phyloP scores from a whole-genome alignment of 2,888 invertebrate genomes.

The Aphrophora alni region DNA sequence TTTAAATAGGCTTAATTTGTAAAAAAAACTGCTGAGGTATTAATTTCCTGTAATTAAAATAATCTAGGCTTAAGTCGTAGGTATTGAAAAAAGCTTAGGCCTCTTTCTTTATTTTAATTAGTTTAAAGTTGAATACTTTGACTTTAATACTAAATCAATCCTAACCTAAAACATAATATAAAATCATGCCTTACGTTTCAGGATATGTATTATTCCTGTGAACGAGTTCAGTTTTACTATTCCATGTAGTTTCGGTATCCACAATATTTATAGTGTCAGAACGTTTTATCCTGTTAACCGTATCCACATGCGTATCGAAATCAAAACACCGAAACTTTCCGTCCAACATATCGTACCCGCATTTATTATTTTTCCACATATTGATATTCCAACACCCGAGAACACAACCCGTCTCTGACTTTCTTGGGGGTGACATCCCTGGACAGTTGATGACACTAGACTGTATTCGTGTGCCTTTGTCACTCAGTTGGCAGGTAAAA shows the following conservation, averaged over 20 bases:
- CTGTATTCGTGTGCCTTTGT: neutral
- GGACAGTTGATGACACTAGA: neutral
- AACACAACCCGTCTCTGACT: neutral
- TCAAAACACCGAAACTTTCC: neutral
- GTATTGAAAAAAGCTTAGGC: too few species aligned
- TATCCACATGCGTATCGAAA: neutral
- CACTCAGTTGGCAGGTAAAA: neutral
- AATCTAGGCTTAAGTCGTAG: too few species aligned
- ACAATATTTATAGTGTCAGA: neutral
- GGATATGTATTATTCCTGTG: neutral
- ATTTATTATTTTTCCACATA: neutral
- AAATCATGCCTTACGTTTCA: neutral
- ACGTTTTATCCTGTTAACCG: neutral
- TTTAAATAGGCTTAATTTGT: too few species aligned
- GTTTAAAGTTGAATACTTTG: too few species aligned
- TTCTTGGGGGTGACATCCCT: neutral
- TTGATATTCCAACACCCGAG: neutral
- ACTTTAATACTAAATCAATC: too few species aligned
- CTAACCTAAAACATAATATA: too few species aligned
- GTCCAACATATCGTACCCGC: neutral
- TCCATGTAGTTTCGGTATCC: neutral
- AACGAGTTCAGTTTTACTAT: neutral
- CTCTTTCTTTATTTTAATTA: too few species aligned
- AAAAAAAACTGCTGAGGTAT: too few species aligned
- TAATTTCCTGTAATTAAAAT: too few species aligned